Evolutionary conservation across 2,888 invertebrate genomes (phyloP).

Genomic region (Rotaria sp.): DNA sequence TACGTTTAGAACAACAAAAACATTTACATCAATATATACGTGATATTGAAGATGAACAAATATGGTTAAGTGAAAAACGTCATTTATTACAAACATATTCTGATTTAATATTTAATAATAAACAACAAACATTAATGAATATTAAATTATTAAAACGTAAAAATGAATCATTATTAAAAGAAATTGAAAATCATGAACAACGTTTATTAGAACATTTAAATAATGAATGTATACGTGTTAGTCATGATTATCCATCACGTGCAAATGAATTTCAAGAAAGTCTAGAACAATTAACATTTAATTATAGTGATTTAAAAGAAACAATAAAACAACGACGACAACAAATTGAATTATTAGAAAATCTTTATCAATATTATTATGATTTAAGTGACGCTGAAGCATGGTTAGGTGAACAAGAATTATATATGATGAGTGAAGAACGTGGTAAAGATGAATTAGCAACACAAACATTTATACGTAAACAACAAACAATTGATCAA

Average conservation of each 20-base stretch:
- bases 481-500: conserved; percentile 20
- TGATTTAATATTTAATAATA: conserved; percentile 72
- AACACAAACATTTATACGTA: conserved; percentile 27
- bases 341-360: conserved; percentile 76
- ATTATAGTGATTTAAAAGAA: conserved; percentile 90
- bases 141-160: conserved; percentile 96
- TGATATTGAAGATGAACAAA: conserved; percentile 93
- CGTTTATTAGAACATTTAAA: conserved; percentile 59
- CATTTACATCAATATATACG: conserved; percentile 71
- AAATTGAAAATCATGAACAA: conserved; percentile 95
- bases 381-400: conserved; percentile 98
- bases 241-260: conserved; percentile 63
- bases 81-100: conserved; percentile 64
- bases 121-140: conserved; percentile 72
- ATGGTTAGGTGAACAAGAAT: conserved; percentile 99
- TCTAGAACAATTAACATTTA: conserved; percentile 78
- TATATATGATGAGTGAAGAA: conserved; percentile 99
- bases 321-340: conserved; percentile 81
- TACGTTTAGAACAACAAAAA: conserved; percentile 82
- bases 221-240: conserved; percentile 25
- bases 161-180: conserved; percentile 80
- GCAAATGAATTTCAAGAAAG: conserved; percentile 76
- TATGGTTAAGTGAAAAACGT: conserved; percentile 87
- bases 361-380: conserved; percentile 91
- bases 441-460: conserved; percentile 17